phyloP scores from a whole-genome alignment of 2,113 vertebrate species.

The Chaetodon auriga region DNA sequence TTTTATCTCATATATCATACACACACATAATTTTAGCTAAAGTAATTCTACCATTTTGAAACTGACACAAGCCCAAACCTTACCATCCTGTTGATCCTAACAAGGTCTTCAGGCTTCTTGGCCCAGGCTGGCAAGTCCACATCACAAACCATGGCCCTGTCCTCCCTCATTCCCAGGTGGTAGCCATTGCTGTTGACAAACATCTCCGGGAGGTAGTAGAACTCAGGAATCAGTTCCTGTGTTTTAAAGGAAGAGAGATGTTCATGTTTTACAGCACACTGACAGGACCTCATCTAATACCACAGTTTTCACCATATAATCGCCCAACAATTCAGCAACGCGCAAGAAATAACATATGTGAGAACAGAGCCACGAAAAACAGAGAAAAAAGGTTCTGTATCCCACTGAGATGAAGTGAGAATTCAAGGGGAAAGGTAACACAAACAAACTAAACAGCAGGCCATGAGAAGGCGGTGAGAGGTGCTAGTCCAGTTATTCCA shows the following conservation, averaged over 20 bases:
- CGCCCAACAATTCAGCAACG: conserved; percentile 12
- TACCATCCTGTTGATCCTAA: conserved; percentile 98
- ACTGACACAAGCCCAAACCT: conserved; percentile 53
- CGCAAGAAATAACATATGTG: conserved; percentile 29
- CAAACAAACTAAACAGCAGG: conserved; percentile 75
- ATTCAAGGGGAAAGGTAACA: conserved; percentile 74
- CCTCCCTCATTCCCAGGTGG: conserved; percentile 92
- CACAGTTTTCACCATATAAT: conserved; percentile 20
- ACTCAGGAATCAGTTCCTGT: conserved; percentile 97
- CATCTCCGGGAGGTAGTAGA: conserved; percentile 99
- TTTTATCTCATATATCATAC: neutral
- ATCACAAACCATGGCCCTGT: conserved; percentile 89
- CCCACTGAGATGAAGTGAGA: conserved; percentile 66
- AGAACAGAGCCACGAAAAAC: conserved; percentile 17
- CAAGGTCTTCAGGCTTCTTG: conserved; percentile 96
- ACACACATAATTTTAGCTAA: neutral
- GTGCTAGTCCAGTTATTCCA: conserved; percentile 75
- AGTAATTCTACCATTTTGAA: neutral
- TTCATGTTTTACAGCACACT: conserved; percentile 14
- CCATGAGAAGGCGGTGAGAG: conserved; percentile 58
- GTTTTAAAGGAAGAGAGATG: conserved; percentile 26
- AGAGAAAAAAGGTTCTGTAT: conserved; percentile 26
- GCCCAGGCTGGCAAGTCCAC: conserved; percentile 96
- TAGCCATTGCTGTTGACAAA: conserved; percentile 97
- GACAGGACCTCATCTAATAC: conserved; percentile 14